phyloP scores from a whole-genome alignment of 2,888 invertebrate species.

The Drosophila subsilvestris region DNA sequence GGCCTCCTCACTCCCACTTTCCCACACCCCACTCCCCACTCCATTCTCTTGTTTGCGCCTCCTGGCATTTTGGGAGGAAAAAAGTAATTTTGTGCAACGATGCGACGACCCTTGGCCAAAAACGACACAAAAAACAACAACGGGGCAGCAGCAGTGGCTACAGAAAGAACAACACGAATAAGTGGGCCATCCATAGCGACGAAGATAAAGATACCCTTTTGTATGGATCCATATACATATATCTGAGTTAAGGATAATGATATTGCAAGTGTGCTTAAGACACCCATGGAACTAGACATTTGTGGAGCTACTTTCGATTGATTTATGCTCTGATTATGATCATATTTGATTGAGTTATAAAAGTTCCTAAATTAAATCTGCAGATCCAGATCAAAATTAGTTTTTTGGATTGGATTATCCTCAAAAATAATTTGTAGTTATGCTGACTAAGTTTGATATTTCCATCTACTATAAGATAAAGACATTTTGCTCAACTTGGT shows the following conservation, averaged over 20 bases:
- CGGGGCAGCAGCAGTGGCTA: slow-evolving; percentile 4
- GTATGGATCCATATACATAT: too few relatives aligned
- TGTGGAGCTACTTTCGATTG: too few relatives aligned
- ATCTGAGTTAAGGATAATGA: too few relatives aligned
- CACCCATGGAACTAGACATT: too few relatives aligned
- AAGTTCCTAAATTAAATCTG: too few relatives aligned
- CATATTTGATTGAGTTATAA: too few relatives aligned
- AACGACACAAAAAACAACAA: slow-evolving; percentile 19
- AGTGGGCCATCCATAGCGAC: neutral
- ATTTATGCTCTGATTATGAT: too few relatives aligned
- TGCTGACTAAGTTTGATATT: too few relatives aligned
- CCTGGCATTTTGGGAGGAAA: slow-evolving; percentile 38
- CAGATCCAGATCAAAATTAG: too few relatives aligned
- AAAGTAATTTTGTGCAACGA: slow-evolving; percentile 76
- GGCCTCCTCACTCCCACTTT: slow-evolving; percentile 15
- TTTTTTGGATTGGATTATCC: neutral
- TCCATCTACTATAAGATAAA: too few relatives aligned
- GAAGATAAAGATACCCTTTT: neutral
- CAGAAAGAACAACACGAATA: slow-evolving; percentile 35
- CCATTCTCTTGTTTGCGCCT: slow-evolving; percentile 1
- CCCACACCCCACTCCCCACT: neutral
- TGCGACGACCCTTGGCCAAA: slow-evolving; percentile 78
- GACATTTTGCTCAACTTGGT: too few relatives aligned
- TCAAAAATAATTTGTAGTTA: neutral
- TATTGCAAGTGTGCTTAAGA: too few relatives aligned